A percentile compares a stretch with the other conserved stretches of the same genome.
Evolutionary conservation across 2,888 invertebrate species (phyloP).

Genomic region (Cryptocephalus primarius): DNA sequence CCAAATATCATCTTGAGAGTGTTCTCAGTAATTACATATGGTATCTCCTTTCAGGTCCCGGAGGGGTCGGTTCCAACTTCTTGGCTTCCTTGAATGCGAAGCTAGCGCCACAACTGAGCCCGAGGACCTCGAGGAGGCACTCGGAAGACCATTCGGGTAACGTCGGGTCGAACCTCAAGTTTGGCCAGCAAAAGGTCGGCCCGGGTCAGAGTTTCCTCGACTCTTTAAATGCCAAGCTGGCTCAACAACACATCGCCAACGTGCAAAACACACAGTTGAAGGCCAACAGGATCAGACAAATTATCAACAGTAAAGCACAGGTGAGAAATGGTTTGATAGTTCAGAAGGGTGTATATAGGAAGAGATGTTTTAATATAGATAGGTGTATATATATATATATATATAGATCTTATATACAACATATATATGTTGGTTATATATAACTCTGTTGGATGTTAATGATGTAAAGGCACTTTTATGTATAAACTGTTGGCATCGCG

Average conservation of each 20-base stretch:
- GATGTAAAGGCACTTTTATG: no score
- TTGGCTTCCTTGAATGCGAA: slow-evolving; percentile 65
- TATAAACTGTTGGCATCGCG: no score
- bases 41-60: slow-evolving; percentile 28
- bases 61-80: slow-evolving; percentile 51
- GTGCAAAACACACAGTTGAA: slow-evolving; percentile 39
- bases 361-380: no score
- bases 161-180: slow-evolving; percentile 5
- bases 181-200: slow-evolving; percentile 33
- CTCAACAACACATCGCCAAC: slow-evolving; percentile 44
- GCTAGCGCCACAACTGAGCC: slow-evolving; percentile 50
- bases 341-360: no score
- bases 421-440: no score
- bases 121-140: slow-evolving; percentile 43
- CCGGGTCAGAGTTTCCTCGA: slow-evolving; percentile 57
- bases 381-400: no score
- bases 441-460: no score
- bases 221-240: slow-evolving; percentile 69
- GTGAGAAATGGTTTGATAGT: slow-evolving; percentile 30
- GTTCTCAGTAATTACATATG: not conserved
- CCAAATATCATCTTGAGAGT: no score
- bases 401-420: no score
- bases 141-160: slow-evolving; percentile 30
- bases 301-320: slow-evolving; percentile 63
- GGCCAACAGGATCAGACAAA: slow-evolving; percentile 58